phyloP scores from a whole-genome alignment of 2,888 invertebrate genomes.

The Nemoura dubitans region DNA sequence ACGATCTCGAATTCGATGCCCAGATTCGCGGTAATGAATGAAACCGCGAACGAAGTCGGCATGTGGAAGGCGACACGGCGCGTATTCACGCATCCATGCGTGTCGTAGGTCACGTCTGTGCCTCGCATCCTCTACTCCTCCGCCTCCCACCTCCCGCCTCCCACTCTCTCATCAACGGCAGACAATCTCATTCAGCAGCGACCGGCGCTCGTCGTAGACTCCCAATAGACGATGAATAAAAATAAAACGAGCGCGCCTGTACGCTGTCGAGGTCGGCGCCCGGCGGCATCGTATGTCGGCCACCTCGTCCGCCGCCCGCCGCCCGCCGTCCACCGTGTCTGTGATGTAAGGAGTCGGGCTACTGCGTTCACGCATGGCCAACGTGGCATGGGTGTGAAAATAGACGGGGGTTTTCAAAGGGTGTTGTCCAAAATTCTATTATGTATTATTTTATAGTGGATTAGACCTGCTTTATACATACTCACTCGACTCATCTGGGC shows the following conservation, averaged over 20 bases:
- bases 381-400: slow-evolving; percentile 4
- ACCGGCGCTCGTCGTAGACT: background rate
- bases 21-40: background rate
- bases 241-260: background rate
- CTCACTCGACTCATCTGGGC: background rate
- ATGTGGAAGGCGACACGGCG: background rate
- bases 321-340: background rate
- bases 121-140: background rate
- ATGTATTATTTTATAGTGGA: background rate
- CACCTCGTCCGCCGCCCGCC: too few relatives aligned
- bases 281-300: background rate
- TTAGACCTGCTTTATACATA: background rate
- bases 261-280: background rate
- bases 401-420: background rate
- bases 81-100: background rate
- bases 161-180: slow-evolving; percentile 29
- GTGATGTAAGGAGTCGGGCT: background rate
- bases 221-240: background rate
- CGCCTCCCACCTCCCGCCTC: slow-evolving; percentile 16
- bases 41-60: background rate
- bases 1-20: background rate
- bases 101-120: slow-evolving; percentile 24
- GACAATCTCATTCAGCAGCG: background rate
- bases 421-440: background rate
- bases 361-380: background rate